phyloP scores from a whole-genome alignment of 2,797 vertebrate genomes.

The Bufotes viridis region DNA sequence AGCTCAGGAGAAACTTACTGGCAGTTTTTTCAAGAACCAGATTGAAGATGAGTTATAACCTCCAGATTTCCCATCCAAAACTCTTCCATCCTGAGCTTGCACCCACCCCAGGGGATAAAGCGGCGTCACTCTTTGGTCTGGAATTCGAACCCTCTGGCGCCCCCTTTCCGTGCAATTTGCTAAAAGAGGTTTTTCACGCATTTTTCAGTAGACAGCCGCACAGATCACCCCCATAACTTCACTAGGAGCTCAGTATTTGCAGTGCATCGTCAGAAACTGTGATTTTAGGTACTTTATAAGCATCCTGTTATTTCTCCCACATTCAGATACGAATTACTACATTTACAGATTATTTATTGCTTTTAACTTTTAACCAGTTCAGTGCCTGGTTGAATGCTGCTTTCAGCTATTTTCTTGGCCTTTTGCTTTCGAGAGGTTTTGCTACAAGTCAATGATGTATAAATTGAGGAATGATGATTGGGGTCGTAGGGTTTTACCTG shows the following conservation, averaged over 20 bases:
- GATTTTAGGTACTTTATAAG: slow-evolving; percentile 3
- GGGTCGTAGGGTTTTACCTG: not conserved
- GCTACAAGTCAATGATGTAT: not conserved
- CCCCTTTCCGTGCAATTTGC: not conserved
- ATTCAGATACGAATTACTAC: not conserved
- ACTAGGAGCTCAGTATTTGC: not conserved
- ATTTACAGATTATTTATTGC: not conserved
- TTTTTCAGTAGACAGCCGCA: not conserved
- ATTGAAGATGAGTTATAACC: slow-evolving; percentile 82
- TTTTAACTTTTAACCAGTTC: not conserved
- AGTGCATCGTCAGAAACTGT: not conserved
- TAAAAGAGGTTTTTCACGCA: not conserved
- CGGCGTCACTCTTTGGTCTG: not conserved
- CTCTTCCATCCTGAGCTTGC: not conserved
- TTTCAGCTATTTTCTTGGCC: not conserved
- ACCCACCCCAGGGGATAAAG: not conserved
- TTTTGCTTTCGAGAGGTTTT: not conserved
- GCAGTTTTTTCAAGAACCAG: slow-evolving; percentile 84
- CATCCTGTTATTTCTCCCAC: not conserved
- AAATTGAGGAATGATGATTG: not conserved
- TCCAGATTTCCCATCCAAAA: slow-evolving; percentile 22
- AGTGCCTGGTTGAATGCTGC: not conserved
- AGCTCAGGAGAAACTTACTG: slow-evolving; percentile 93
- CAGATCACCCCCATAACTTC: not conserved
- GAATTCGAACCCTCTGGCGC: not conserved